These are phyloP conservation scores for Seriola quinqueradiata DNA, from an alignment of 2,113 vertebrate genomes.

Conservation along the genomic window DNA sequence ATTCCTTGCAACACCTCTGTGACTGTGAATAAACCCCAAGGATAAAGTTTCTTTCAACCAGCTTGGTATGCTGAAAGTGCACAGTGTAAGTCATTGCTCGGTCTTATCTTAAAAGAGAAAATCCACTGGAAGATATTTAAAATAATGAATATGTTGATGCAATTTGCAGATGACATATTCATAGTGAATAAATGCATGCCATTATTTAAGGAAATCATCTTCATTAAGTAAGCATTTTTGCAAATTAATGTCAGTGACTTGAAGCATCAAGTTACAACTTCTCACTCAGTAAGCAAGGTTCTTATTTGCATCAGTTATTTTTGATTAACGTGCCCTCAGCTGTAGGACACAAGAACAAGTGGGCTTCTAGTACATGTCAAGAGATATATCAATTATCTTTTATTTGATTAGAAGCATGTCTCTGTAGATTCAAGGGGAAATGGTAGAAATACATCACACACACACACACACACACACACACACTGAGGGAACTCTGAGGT, in stretches of 20 bases:
- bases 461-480: background rate
- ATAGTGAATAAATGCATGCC: slow-evolving; percentile 69
- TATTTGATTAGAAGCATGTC: background rate
- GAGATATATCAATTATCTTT: slow-evolving; percentile 2
- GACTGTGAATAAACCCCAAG: slow-evolving; percentile 38
- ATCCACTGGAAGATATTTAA: slow-evolving; percentile 46
- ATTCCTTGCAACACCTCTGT: background rate
- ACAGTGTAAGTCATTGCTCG: slow-evolving; percentile 36
- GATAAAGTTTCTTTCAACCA: slow-evolving; percentile 47
- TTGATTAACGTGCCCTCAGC: slow-evolving; percentile 50
- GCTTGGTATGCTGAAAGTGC: slow-evolving; percentile 57
- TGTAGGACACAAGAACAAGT: slow-evolving; percentile 33
- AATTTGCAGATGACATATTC: slow-evolving; percentile 66
- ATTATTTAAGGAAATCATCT: slow-evolving; percentile 72
- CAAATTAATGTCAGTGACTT: slow-evolving; percentile 73
- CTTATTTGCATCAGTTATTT: slow-evolving; percentile 69
- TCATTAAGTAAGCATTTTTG: slow-evolving; percentile 76
- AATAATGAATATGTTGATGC: slow-evolving; percentile 68
- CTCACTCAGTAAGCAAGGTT: slow-evolving; percentile 61
- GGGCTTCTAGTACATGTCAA: background rate
- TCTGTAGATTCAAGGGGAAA: background rate
- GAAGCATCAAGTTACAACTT: slow-evolving; percentile 45
- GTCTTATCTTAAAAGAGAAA: slow-evolving; percentile 24
- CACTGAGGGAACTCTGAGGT: background rate
- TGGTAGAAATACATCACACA: background rate